Base-by-base conservation (phyloP, 2,797 vertebrate species). In the Enteromius anoplus region DNA sequence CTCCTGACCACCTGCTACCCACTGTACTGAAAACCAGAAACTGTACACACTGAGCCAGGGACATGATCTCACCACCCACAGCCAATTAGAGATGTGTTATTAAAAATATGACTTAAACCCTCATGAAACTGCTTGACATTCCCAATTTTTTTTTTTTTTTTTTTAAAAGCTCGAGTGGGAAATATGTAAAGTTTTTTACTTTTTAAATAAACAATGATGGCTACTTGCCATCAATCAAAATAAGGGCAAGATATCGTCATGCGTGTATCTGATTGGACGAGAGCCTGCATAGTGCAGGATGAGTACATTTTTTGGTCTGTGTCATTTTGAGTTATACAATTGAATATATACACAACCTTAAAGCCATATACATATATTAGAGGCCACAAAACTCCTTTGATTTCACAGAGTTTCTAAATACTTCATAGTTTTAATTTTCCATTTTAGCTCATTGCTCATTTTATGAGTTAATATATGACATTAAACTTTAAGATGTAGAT, bases 1-100 rank as follows among this genome's bases (percentile, higher is more conserved):
- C 81, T 40, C 55, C 81, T 82, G 62, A 83, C 70, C 88, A 86
- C 85, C 84, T 88, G 83, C 86, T 85, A 84, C 78, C 78, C 82
- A 34, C n/a, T 2, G 3, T 40, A 65, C 65, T 15, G 47, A 47
- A 75, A 64, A 71, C 21, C 75, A 78, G 32, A 17, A 70, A 75
- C 75, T 62, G 29, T 10, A 15, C 15, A 7, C 6, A 8, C 32
- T 14, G 5, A 40, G 49, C 49, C 23, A 80, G 12, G 45, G 2
- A 71, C 14, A 29, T 60, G 8, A 60, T 32, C 53, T 62, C 7
- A 1, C 26, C 47, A 3, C 4, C 12, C n/a, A n/a, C 17, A 40
- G 32, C n/a, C 47, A 34, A 64, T 64, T 49, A 78, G 8, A n/a
- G 40, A 32, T 47, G 23, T 29, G 37, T 47, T 32, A 47, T 62